Percentiles rank a stretch among this genome's conserved stretches.
phyloP scores from a whole-genome alignment of 2,888 invertebrate species.

The Ophraella communa region DNA sequence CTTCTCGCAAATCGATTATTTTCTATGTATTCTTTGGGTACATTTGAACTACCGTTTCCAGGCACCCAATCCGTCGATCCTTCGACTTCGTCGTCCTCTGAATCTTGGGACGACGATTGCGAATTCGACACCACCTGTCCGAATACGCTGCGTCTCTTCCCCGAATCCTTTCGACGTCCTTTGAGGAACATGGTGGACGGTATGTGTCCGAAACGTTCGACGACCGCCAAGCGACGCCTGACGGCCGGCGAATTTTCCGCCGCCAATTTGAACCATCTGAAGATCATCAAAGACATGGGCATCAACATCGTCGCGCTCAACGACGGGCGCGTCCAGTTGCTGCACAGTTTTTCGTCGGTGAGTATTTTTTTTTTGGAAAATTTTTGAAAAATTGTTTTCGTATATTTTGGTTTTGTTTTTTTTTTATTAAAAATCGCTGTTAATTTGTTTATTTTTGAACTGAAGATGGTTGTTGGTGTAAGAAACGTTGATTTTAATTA shows the following conservation, averaged over 20 bases:
- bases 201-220: constrained; percentile 71
- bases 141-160: constrained; percentile 81
- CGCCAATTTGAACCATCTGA: constrained; percentile 85
- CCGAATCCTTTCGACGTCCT: constrained; percentile 83
- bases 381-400: background rate
- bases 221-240: constrained; percentile 68
- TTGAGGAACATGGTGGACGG: constrained; percentile 85
- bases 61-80: constrained; percentile 35
- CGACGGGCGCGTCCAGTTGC: constrained; percentile 90
- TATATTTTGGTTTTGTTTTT: constrained; percentile 2
- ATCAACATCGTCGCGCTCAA: constrained; percentile 87
- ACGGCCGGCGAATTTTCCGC: constrained; percentile 75
- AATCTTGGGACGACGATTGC: too few relatives aligned
- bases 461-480: too few relatives aligned
- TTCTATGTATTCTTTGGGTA: too few relatives aligned
- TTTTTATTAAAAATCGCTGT: too few relatives aligned
- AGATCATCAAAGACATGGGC: constrained; percentile 90
- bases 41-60: constrained; percentile 19
- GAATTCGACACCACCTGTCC: constrained; percentile 77
- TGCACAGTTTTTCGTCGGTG: constrained; percentile 89
- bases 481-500: too few relatives aligned
- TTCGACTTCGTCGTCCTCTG: too few relatives aligned
- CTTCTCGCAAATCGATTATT: too few relatives aligned
- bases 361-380: too few relatives aligned
- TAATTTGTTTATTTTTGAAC: too few relatives aligned